Base-by-base conservation (phyloP, 2,113 vertebrate species). In the Sinocyclocheilus anshuiensis region DNA sequence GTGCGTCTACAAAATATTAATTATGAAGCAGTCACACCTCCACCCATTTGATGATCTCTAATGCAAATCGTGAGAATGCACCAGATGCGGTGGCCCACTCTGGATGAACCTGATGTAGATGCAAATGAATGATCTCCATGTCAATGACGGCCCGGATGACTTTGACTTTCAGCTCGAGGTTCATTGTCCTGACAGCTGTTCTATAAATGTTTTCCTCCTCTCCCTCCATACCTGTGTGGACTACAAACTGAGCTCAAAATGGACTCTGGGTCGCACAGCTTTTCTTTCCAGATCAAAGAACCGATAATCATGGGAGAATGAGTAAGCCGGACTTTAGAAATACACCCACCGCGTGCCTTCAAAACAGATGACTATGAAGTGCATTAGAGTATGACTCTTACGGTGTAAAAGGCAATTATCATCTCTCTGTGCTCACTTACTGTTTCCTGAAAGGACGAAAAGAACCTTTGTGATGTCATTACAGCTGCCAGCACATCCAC, bases 391-490 rank as follows among this genome's bases (percentile, higher is more conserved):
- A 39, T 29, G n/a, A 53, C 61, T 63, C 22, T 81, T 74, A 33
- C 29, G 18, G 65, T 61, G 53, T 16, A 11, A 26, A 42, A 18
- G 42, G 5, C 59, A 78, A 42, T 77, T 86, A 67, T 61, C 29
- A 29, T 50, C 26, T 39, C 12, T 76, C 0, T 4, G 53, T 42
- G 81, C 36, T 24, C 45, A 36, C 1, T 67, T 33, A n/a, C 12
- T n/a, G n/a, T 39, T 75, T 74, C 48, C 76, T 65, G 63, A 61
- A 59, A 61, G 33, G 20, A 50, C 2, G 7, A 45, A 63, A 61
- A 87, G 10, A 29, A 26, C 24, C 24, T 67, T 42, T 55, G 61
- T 88, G 61, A 85, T 71, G 69, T 85, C 78, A 87, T 88, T 67
- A 53, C 20, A 75, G 53, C 48, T 53, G 6, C 33, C n/a, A 16